Percentiles rank a stretch among this genome's conserved stretches.
phyloP scores from a whole-genome alignment of 2,797 vertebrate species.

The Graptemys geographica region DNA sequence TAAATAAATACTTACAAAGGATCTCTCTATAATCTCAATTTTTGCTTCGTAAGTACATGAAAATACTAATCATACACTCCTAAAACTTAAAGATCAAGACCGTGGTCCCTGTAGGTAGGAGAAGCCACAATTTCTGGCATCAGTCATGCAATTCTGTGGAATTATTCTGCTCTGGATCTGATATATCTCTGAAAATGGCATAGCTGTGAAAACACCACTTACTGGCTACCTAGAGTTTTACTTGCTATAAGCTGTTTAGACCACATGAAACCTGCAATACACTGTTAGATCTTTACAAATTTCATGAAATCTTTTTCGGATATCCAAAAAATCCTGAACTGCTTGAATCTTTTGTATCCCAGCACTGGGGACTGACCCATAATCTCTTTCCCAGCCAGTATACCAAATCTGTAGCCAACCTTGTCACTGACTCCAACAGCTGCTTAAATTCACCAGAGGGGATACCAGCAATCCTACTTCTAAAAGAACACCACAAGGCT shows the following conservation, averaged over 20 bases:
- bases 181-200: conserved; percentile 51
- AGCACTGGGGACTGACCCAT: conserved; percentile 87
- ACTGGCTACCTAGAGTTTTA: conserved; percentile 77
- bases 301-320: conserved; percentile 90
- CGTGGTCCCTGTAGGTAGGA: conserved; percentile 11
- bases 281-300: conserved; percentile 88
- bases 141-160: conserved; percentile 40
- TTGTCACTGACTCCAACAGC: conserved; percentile 91
- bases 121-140: conserved; percentile 24
- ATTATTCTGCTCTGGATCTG: conserved; percentile 52
- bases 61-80: neutral
- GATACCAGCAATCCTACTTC: conserved; percentile 91
- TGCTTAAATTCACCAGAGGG: conserved; percentile 91
- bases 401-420: conserved; percentile 91
- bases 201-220: conserved; percentile 79
- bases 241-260: conserved; percentile 84
- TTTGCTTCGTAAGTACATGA: conserved; percentile 10
- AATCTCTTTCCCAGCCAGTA: conserved; percentile 97
- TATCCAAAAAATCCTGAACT: conserved; percentile 89
- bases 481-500: conserved; percentile 94
- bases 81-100: neutral
- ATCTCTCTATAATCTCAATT: neutral
- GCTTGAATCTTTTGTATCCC: conserved; percentile 90
- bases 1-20: conserved; percentile 28
- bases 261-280: conserved; percentile 83